Percentiles rank a stretch among this genome's conserved stretches.
phyloP scores from a whole-genome alignment of 2,888 invertebrate genomes.

The Zeuzera pyrina region DNA sequence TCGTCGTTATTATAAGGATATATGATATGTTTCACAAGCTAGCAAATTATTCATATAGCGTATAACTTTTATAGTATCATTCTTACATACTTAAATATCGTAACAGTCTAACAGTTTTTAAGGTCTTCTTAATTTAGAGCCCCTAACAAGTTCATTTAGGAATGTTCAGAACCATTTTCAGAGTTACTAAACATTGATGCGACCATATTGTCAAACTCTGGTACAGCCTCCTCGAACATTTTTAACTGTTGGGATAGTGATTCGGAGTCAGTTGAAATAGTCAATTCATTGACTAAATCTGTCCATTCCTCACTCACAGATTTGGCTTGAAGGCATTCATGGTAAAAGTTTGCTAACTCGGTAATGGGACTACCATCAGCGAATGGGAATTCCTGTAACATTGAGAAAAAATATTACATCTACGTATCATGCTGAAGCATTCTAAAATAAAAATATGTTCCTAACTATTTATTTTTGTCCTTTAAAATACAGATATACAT shows the following conservation, averaged over 20 bases:
- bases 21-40: too few species aligned
- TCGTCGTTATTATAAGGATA: too few species aligned
- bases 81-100: too few species aligned
- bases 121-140: too few species aligned
- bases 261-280: conserved; percentile 47
- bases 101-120: too few species aligned
- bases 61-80: too few species aligned
- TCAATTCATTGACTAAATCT: conserved; percentile 26
- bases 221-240: conserved; percentile 81
- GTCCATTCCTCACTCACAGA: conserved; percentile 45
- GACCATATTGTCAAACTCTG: conserved; percentile 84
- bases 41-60: too few species aligned
- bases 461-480: too few species aligned
- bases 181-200: conserved; percentile 76
- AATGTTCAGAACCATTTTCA: conserved; percentile 22
- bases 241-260: conserved; percentile 80
- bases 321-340: conserved; percentile 82
- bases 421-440: too few species aligned
- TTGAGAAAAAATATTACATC: neutral
- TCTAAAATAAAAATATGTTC: too few species aligned
- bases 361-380: conserved; percentile 80
- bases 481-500: too few species aligned
- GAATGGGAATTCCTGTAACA: conserved; percentile 83
- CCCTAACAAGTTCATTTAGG: neutral
- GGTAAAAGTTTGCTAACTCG: conserved; percentile 85